Conservation (phyloP, 2,113 vertebrate species). For the Nyctereutes procyonoides region DNA sequence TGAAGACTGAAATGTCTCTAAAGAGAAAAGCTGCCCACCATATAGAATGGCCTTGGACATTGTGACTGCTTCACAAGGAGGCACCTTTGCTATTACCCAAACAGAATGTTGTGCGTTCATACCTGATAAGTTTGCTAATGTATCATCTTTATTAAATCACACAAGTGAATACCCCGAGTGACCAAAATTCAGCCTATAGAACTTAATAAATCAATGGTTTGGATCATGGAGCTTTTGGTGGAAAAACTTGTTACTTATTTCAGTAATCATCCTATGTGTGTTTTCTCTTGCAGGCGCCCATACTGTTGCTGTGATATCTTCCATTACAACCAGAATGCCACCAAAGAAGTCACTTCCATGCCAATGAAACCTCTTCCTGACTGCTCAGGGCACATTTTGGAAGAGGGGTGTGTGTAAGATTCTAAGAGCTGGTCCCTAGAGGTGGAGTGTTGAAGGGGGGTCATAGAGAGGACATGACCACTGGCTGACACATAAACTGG, state of each 20-base stretch:
- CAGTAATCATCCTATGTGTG: neutral
- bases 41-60: neutral
- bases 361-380: neutral
- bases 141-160: neutral
- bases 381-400: neutral
- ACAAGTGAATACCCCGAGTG: neutral
- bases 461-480: neutral
- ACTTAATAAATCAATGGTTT: neutral
- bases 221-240: neutral
- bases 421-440: neutral
- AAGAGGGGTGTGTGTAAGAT: neutral
- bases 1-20: neutral
- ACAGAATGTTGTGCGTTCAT: neutral
- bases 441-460: neutral
- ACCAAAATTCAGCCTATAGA: neutral
- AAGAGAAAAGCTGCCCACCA: neutral
- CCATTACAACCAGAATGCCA: neutral
- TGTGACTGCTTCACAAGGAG: neutral
- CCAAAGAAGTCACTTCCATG: neutral
- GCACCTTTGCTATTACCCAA: neutral
- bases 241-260: neutral
- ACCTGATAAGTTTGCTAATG: neutral
- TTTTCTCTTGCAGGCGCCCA: neutral
- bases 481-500: rapidly evolving
- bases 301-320: neutral